phyloP scores from a whole-genome alignment of 2,888 invertebrate species.

The Acrobasis consociella region DNA sequence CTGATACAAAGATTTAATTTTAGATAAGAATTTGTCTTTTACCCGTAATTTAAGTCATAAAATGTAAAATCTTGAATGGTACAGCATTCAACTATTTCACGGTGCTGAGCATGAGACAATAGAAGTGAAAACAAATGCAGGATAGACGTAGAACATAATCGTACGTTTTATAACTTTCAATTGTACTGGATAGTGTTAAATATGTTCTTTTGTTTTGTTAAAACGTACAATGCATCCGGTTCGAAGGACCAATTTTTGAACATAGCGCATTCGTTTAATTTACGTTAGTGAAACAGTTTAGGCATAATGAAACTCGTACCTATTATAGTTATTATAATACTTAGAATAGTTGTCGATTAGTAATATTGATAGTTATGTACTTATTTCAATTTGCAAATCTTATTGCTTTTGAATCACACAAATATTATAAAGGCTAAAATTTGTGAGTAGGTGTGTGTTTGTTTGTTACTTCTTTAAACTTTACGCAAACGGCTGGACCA shows the following conservation, averaged over 20 bases:
- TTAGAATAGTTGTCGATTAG: no score
- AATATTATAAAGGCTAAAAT: no score
- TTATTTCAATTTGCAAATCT: no score
- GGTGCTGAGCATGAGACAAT: slow-evolving; percentile 70
- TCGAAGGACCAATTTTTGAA: neutral
- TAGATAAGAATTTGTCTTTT: neutral
- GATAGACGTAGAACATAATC: slow-evolving; percentile 53
- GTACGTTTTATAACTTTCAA: slow-evolving; percentile 59
- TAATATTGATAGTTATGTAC: no score
- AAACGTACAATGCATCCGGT: neutral
- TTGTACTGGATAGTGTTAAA: slow-evolving; percentile 43
- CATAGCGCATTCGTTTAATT: no score
- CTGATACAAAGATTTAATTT: slow-evolving; percentile 5
- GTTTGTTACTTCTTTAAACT: no score
- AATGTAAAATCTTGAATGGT: slow-evolving; percentile 29
- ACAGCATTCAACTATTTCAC: slow-evolving; percentile 56
- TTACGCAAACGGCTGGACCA: no score
- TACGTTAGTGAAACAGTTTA: no score
- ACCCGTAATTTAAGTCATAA: slow-evolving; percentile 12
- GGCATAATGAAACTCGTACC: no score
- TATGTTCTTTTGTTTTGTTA: slow-evolving; percentile 16
- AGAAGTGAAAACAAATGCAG: slow-evolving; percentile 69
- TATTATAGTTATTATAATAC: no score
- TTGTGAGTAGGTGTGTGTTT: no score
- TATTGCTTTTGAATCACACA: no score